Evolutionary conservation across 2,113 vertebrate species (phyloP).

Genomic region (Propithecus coquereli): DNA sequence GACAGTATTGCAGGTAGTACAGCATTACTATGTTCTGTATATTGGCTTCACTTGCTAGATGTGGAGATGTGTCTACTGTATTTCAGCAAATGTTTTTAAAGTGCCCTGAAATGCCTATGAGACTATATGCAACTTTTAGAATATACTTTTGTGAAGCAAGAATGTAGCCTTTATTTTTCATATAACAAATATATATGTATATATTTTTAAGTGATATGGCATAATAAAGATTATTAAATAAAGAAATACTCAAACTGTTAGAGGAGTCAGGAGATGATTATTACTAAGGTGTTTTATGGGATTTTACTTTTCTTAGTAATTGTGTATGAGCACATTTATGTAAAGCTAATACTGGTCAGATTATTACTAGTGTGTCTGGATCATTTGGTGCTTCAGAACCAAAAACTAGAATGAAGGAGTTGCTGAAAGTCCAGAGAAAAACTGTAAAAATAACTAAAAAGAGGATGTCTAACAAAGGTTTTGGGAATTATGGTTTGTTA

Average conservation of each 20-base stretch:
- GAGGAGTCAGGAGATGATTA: not conserved
- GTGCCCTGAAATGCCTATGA: not conserved
- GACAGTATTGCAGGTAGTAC: no score
- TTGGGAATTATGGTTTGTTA: not conserved
- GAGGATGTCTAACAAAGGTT: not conserved
- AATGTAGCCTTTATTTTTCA: not conserved
- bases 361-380: not conserved
- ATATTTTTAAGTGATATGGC: not conserved
- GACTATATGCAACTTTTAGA: not conserved
- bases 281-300: not conserved
- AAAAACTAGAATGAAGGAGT: not conserved
- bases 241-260: not conserved
- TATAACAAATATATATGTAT: not conserved
- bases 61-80: not conserved
- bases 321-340: not conserved
- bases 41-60: not conserved
- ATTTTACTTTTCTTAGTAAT: not conserved
- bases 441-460: not conserved
- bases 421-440: not conserved
- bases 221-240: not conserved
- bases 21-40: not conserved
- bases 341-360: not conserved
- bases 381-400: not conserved
- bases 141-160: not conserved
- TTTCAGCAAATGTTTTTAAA: not conserved